phyloP scores from a whole-genome alignment of 53 echinoderm and acorn worm species.

The Stichopus horrens region DNA sequence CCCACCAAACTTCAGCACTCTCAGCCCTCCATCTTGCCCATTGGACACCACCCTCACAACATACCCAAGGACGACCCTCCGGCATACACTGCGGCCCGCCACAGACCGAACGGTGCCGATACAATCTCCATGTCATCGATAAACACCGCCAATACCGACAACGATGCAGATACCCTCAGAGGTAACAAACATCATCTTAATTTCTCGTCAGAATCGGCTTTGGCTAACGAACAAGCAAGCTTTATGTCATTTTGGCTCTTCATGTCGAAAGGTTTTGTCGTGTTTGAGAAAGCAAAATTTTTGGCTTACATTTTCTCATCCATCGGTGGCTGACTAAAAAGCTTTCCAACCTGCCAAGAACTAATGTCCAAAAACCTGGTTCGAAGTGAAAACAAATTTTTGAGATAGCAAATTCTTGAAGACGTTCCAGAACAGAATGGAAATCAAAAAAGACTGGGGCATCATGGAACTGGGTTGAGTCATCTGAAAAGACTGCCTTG shows the following conservation, averaged over 20 bases:
- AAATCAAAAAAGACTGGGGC: too few species aligned
- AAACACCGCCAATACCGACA: constrained; percentile 86
- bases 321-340: too few species aligned
- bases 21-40: constrained; percentile 82
- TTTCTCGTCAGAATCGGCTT: neutral
- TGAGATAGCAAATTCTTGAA: too few species aligned
- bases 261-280: too few species aligned
- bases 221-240: neutral
- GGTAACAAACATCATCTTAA: constrained; percentile 52
- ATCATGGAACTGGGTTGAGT: too few species aligned
- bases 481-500: too few species aligned
- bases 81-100: constrained; percentile 63
- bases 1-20: constrained; percentile 42
- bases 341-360: too few species aligned
- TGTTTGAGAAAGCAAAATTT: too few species aligned
- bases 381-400: too few species aligned
- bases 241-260: neutral
- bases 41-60: constrained; percentile 24
- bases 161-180: constrained; percentile 74
- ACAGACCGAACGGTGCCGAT: constrained; percentile 56
- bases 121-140: constrained; percentile 67
- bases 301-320: too few species aligned
- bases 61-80: constrained; percentile 69
- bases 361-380: too few species aligned
- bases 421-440: too few species aligned